Conservation (phyloP, 2,113 vertebrate species). For the Silurus glanis region DNA sequence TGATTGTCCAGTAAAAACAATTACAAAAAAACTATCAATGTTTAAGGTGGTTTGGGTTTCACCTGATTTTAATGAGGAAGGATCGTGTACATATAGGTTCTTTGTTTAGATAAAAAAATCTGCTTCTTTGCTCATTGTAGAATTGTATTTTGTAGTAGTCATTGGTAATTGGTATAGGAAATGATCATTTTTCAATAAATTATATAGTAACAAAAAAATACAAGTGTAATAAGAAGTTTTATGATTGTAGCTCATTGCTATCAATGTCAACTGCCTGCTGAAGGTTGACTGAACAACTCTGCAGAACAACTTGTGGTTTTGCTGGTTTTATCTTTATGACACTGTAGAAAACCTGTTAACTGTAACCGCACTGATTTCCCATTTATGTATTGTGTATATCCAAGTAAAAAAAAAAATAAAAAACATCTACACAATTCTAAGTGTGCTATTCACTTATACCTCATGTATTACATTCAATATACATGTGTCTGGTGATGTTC, state of each 20-base stretch:
- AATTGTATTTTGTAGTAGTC: background rate
- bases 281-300: no score
- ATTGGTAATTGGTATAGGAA: background rate
- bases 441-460: background rate
- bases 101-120: background rate
- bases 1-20: background rate
- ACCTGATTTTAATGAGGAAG: background rate
- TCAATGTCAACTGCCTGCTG: no score
- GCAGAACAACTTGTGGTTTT: no score
- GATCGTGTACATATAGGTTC: background rate
- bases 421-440: background rate
- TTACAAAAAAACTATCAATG: background rate
- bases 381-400: no score
- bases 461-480: no score
- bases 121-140: background rate
- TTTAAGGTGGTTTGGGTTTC: background rate
- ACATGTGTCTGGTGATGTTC: no score
- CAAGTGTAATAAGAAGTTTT: no score
- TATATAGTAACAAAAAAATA: background rate
- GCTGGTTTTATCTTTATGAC: no score
- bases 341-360: no score
- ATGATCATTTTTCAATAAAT: background rate
- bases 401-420: no score
- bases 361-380: no score
- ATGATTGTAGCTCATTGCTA: no score